Base-by-base conservation (phyloP, 2,797 vertebrate species). In the Etheostoma nigrum region DNA sequence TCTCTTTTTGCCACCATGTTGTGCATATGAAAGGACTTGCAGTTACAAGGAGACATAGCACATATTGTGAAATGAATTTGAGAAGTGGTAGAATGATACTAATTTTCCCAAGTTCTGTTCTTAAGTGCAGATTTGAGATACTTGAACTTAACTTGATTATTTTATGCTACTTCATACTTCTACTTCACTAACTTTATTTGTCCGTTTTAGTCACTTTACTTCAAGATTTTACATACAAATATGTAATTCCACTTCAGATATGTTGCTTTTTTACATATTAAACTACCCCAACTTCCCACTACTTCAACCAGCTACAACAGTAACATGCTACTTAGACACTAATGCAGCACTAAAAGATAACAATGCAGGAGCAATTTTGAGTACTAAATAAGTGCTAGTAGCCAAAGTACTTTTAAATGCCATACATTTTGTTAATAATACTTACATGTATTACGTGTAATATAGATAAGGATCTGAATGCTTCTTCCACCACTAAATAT, bases 1-100 rank as follows among this genome's bases (percentile, higher is more conserved):
- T 66, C 80, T 85, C 72, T 71, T 74, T 63, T 85, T 62, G 72
- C 72, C 6, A 45, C 62, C 64, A 80, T 83, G 81, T 83, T 81
- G 78, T 76, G 78, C 40, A 10, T 62, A 64, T 86, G 47, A 81
- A 86, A 48, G 40, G 69, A 62, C 57, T 71, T 55, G 19, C 62
- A 60, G 79, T 76, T 87, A 67, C 4, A 23, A n/a, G 11, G 13
- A 9, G 55, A 72, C 12, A 10, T 18, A 1, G 2, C 7, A 40
- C 10, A 12, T 40, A n/a, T 11, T 11, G 47, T 52, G 18, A 47
- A 44, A n/a, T 27, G 30, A 67, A 19, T 7, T 30, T 57, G 40
- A 63, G 15, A 21, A 64, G 9, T 23, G 40, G n/a, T 55, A 42
- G 40, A 80, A 62, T 57, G 67, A 25, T 40, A 52, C 16, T 52